These are phyloP conservation scores for Dynastes grantii DNA, from an alignment of 2,888 invertebrate species.

Conservation along the genomic window DNA sequence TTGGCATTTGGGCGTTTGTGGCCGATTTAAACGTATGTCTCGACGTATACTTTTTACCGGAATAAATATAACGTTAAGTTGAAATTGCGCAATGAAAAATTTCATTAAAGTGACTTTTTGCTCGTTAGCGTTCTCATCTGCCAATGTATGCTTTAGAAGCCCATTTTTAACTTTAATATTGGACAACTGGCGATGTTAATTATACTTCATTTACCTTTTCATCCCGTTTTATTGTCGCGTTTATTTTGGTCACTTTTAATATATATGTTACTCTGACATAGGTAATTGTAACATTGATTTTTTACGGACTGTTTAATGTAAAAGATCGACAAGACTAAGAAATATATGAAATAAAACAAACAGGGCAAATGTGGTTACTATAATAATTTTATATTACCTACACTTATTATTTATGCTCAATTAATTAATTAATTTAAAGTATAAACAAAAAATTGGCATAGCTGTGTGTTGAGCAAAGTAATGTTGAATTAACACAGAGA, in stretches of 20 bases:
- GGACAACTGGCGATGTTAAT: not conserved
- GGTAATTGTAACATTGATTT: no score
- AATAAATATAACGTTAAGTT: constrained; percentile 6
- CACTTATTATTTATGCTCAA: no score
- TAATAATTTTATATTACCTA: no score
- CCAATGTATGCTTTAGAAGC: not conserved
- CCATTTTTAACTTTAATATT: not conserved
- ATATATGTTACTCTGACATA: not conserved
- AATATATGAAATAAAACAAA: no score
- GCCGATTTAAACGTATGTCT: not conserved
- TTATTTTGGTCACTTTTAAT: constrained; percentile 8
- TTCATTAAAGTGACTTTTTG: constrained; percentile 19
- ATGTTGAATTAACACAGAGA: no score
- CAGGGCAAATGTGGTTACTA: no score
- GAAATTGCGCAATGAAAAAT: constrained; percentile 14
- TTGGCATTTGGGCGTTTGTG: constrained; percentile 10
- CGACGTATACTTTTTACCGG: not conserved
- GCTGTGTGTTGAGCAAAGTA: no score
- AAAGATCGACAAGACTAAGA: no score
- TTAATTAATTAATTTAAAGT: no score
- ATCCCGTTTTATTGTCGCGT: not conserved
- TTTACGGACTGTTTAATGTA: no score
- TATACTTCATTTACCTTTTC: constrained; percentile 2
- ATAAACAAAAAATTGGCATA: no score
- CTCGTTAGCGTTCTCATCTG: constrained; percentile 15